Conservation (phyloP, 2,797 vertebrate species). For the Manis crassicaudata region DNA sequence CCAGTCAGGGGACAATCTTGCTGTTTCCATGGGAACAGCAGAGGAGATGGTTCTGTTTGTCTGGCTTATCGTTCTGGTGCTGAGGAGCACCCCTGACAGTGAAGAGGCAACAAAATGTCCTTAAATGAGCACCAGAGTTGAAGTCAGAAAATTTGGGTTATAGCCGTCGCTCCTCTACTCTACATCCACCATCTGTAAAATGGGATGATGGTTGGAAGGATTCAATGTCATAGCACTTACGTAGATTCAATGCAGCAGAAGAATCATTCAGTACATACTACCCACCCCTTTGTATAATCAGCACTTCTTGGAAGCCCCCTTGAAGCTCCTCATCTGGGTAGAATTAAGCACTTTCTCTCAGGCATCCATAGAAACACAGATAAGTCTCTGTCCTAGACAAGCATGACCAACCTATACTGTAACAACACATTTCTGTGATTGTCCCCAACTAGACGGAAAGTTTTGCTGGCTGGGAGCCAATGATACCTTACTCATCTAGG, state of each 20-base stretch:
- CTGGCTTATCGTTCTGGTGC: conserved; percentile 74
- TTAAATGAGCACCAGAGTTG: neutral
- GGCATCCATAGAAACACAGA: neutral
- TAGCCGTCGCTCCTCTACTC: neutral
- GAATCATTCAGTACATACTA: neutral
- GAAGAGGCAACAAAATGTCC: conserved; percentile 69
- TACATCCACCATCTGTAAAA: neutral
- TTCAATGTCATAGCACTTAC: neutral
- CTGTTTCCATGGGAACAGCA: conserved; percentile 82
- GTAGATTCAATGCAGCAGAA: neutral
- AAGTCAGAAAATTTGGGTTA: neutral
- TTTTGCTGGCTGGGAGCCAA: neutral
- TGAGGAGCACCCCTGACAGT: conserved; percentile 43
- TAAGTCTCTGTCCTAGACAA: neutral
- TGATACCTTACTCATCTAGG: neutral
- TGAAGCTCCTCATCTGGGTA: neutral
- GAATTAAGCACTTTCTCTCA: neutral
- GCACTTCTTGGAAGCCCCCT: neutral
- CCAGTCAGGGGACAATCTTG: conserved; percentile 74
- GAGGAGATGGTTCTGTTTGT: conserved; percentile 75
- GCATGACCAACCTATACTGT: neutral
- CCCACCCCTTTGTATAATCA: neutral
- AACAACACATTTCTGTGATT: neutral
- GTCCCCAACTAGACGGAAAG: neutral
- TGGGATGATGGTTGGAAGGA: neutral